Evolutionary conservation across 2,888 invertebrate genomes (phyloP), one percentile per base, ranked within the genome.

Genomic region (Cyrtodaria siliqua): DNA sequence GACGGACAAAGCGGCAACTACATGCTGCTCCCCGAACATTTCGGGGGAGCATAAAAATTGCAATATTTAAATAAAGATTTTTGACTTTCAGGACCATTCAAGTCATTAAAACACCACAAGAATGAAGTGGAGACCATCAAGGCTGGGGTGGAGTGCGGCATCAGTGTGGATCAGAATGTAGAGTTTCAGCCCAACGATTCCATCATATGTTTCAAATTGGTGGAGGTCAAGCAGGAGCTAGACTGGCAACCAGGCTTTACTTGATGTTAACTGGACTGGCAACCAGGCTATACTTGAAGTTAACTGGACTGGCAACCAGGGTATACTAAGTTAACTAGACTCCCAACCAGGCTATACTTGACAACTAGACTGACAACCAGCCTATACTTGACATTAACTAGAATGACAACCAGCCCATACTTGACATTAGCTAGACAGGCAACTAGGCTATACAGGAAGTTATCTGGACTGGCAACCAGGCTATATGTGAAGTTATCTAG

Each of bases 91-190:
- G 61, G 57, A 93, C 97, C 94, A 82, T 90, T 98, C 64, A 94
- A 94, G 27, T 97, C 98, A 0, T 96, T 99, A 96, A 95, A 96
- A 83, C 98, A 98, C 93, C 93, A 97, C 55, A 99, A 98, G 92
- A 95, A 95, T 60, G 98, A 98, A 93, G 97, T 97, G 2, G 95
- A 95, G 4, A 94, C 95, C 0, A 95, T 99, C 44, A 97, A 96
- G 91, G 95, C 95, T 55, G 97, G 97, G 91, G 95, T 95, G 71
- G 98, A 99, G 91, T 99, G 99, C 93, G 99, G 99, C 0, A 91
- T 99, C 29, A 95, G 96, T 75, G 94, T 99, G 63, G 94, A 95
- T 1, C 95, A 97, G 87, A 88, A 93, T 0, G 90, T 97, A 29
- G 91, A 94, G 27, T 96, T 97, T 69, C 92, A 95, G 92, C 94